These are phyloP conservation scores for Antheraea pernyi DNA, from an alignment of 1,140 invertebrate genomes.

Conservation along the genomic window DNA sequence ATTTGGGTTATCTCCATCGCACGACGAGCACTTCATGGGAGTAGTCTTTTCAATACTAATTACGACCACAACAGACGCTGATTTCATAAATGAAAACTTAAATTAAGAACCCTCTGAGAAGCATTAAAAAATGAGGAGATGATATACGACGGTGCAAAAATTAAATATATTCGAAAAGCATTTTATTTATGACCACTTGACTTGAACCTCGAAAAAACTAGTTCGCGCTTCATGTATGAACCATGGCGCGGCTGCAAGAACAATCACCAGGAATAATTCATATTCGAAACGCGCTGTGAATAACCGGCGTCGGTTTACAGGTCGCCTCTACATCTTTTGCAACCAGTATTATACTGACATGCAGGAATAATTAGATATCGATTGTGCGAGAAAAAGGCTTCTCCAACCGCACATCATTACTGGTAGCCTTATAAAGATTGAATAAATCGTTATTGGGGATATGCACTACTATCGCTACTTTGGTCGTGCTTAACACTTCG, in stretches of 20 bases:
- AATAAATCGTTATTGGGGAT: conserved; percentile 68
- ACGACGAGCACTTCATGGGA: conserved; percentile 47
- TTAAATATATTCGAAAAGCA: conserved; percentile 52
- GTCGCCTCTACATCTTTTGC: conserved; percentile 41
- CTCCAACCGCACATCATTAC: conserved; percentile 61
- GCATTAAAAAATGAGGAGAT: conserved; percentile 26
- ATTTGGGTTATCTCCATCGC: conserved; percentile 62
- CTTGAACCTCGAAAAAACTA: conserved; percentile 63
- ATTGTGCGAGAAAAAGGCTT: conserved; percentile 62
- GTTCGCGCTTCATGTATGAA: conserved; percentile 77
- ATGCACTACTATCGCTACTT: conserved; percentile 42
- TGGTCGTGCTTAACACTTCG: conserved; percentile 51
- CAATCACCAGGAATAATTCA: conserved; percentile 78
- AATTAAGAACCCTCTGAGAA: conserved; percentile 10
- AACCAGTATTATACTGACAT: conserved; percentile 68
- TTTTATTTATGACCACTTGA: conserved; percentile 51
- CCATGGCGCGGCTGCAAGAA: conserved; percentile 72
- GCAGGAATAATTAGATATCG: conserved; percentile 77
- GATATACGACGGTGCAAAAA: conserved; percentile 35
- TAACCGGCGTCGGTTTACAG: conserved; percentile 65
- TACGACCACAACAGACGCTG: conserved; percentile 37
- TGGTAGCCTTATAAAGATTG: conserved; percentile 64
- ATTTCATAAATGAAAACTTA: conserved; percentile 43
- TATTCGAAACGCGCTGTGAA: conserved; percentile 77
- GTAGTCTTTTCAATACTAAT: conserved; percentile 45